A percentile compares a stretch with the other conserved stretches of the same genome.
Evolutionary conservation across 2,797 vertebrate genomes (phyloP).

Genomic region (Amblyopsis hoosieri): DNA sequence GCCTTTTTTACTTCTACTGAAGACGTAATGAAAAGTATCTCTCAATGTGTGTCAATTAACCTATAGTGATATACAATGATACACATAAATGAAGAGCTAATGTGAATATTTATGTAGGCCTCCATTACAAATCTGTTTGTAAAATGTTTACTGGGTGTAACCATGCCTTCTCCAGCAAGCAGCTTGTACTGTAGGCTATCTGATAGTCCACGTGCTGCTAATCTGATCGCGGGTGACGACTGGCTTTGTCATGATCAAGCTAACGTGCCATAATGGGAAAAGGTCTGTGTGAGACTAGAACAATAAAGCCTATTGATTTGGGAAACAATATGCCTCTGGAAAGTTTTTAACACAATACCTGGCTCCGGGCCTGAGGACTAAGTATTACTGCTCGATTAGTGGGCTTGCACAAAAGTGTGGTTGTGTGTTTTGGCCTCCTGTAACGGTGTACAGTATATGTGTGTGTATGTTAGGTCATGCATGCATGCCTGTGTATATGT

Average conservation of each 20-base stretch:
- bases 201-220: slow-evolving; percentile 14
- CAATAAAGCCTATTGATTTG: slow-evolving; percentile 42
- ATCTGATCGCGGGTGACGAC: slow-evolving; percentile 9
- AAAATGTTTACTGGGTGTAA: slow-evolving; percentile 42
- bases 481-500: slow-evolving; percentile 12
- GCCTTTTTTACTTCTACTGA: slow-evolving; percentile 19
- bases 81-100: slow-evolving; percentile 47
- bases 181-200: slow-evolving; percentile 25
- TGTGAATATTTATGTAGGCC: slow-evolving; percentile 30
- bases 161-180: slow-evolving; percentile 24
- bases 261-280: slow-evolving; percentile 35
- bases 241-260: slow-evolving; percentile 20
- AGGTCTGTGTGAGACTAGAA: slow-evolving; percentile 22
- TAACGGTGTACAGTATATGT: not conserved
- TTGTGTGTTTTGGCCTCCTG: too few species aligned
- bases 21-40: slow-evolving; percentile 34
- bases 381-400: slow-evolving; percentile 17
- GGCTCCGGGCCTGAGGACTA: slow-evolving; percentile 16
- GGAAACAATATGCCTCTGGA: slow-evolving; percentile 42
- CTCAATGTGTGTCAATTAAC: slow-evolving; percentile 2
- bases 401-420: not conserved
- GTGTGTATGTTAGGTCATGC: slow-evolving; percentile 2
- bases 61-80: slow-evolving; percentile 20
- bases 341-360: slow-evolving; percentile 50
- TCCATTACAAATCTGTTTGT: slow-evolving; percentile 19